Conservation (phyloP, 2,113 vertebrate species). For the Girardinichthys multiradiatus region DNA sequence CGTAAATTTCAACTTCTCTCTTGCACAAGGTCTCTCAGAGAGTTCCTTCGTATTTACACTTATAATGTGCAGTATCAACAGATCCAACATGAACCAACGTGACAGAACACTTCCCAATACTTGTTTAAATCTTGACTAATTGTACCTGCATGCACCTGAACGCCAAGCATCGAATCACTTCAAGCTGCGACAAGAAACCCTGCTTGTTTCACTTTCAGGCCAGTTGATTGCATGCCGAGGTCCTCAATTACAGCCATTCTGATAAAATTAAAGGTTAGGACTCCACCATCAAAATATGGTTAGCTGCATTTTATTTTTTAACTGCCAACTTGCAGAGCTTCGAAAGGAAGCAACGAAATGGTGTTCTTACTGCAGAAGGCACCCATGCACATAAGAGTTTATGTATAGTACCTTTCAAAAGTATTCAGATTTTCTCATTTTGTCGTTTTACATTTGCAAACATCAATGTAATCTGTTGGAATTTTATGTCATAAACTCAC, state of each 20-base stretch:
- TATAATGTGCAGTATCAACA: background rate
- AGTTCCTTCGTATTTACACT: background rate
- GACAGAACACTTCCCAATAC: background rate
- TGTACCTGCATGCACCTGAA: background rate
- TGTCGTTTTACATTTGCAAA: background rate
- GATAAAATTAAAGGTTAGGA: background rate
- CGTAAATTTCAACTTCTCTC: background rate
- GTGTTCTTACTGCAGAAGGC: background rate
- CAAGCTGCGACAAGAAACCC: background rate
- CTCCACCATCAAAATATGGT: background rate
- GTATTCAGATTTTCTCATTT: background rate
- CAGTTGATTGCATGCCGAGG: background rate
- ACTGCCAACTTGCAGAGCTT: conserved; percentile 4
- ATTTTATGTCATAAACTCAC: no score
- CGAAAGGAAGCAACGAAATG: background rate
- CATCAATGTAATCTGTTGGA: background rate
- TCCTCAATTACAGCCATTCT: conserved; percentile 3
- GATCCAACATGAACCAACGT: background rate
- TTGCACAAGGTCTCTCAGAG: background rate
- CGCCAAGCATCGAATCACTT: background rate
- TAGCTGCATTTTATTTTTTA: background rate
- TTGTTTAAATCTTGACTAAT: background rate
- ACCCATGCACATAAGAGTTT: background rate
- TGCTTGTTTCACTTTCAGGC: conserved; percentile 1
- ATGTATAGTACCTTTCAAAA: no score